Base-by-base conservation (phyloP, 2,888 invertebrate genomes). In the Drosophila macrothrix region DNA sequence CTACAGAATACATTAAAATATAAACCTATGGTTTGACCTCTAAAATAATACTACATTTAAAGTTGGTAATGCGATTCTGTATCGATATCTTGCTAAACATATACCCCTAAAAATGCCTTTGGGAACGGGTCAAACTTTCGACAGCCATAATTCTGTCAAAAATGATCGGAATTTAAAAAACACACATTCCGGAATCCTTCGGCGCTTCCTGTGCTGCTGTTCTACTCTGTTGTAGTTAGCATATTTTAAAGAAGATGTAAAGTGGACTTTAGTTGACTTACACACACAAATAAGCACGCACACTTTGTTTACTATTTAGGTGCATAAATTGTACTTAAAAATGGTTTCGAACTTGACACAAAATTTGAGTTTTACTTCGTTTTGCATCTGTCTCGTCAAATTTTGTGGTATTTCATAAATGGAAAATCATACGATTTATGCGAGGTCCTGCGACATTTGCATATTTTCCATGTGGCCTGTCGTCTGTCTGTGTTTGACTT, bases 401-500 rank as follows among this genome's bases (percentile, higher is more conserved):
- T 71, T 73, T 73, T 74, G 83, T 61, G 73, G 77, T 77, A 81
- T 86, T 86, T 81, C 71, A 77, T 79, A 82, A 84, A 85, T 78
- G 77, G 74, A 78, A 74, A 76, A 84, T 80, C 77, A 80, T 84
- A 73, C 74, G 84, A 85, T 79, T 82, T 85, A 86, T 85, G 83
- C 83, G 77, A 73, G 62, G 73, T 66, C 65, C 73, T 76, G 73
- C 61, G 67, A 86, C 73, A 85, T 85, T 85, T 85, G 84, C 87
- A 85, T 86, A 86, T 86, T 80, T 84, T 63, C 59, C 50, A 66
- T 76, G 56, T 70, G 67, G 43, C 22, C 43, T 71, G 35, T 65
- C 37, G 35, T 65, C 37, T 55, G 64, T 37, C 35, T 64, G 35
- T 35, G 52, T 41, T 64, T 22, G 10, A n/a, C 33, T 53, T 64